These are phyloP conservation scores for Sarcophaga peregrina DNA, from an alignment of 1,140 invertebrate species.

Conservation along the genomic window DNA sequence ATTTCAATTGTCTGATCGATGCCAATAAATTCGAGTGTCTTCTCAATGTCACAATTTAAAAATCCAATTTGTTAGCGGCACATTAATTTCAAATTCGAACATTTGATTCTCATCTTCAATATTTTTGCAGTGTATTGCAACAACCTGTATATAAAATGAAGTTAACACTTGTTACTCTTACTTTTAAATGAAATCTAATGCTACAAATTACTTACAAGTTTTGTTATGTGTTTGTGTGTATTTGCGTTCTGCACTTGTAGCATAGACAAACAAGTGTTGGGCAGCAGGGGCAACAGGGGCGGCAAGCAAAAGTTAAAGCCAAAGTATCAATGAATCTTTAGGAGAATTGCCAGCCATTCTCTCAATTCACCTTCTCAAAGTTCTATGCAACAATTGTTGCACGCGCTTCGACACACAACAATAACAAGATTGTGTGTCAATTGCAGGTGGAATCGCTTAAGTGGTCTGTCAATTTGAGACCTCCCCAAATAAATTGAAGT, in stretches of 20 bases:
- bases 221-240: neutral
- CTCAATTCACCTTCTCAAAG: neutral
- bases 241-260: neutral
- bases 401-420: constrained; percentile 6
- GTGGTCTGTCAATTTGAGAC: constrained; percentile 44
- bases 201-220: neutral
- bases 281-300: neutral
- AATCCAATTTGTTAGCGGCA: neutral
- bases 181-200: constrained; percentile 14
- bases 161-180: neutral
- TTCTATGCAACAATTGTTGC: constrained; percentile 26
- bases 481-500: constrained; percentile 27
- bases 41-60: neutral
- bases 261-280: neutral
- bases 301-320: neutral
- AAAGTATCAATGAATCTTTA: constrained; percentile 12
- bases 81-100: neutral
- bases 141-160: neutral
- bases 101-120: neutral
- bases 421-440: constrained; percentile 43
- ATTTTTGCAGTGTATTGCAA: neutral
- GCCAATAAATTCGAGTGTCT: neutral
- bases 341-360: neutral
- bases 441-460: constrained; percentile 44
- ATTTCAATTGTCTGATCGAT: neutral